These are phyloP conservation scores for Meriones unguiculatus DNA, from an alignment of 2,113 vertebrate genomes.

Conservation along the genomic window DNA sequence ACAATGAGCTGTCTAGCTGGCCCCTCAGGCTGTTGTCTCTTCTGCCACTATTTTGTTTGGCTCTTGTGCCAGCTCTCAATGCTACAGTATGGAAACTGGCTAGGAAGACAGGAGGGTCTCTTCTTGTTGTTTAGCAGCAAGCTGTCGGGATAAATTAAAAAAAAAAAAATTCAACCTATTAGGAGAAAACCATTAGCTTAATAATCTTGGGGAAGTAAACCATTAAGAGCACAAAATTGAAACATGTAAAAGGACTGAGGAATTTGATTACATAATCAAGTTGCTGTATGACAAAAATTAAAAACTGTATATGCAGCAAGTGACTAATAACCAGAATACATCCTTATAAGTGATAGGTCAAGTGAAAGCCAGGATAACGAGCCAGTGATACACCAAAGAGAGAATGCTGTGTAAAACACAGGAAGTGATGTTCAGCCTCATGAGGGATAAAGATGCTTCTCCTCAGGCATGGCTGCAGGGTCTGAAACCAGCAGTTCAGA, in stretches of 20 bases:
- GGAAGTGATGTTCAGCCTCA: neutral
- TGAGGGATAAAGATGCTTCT: neutral
- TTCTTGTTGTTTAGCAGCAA: neutral
- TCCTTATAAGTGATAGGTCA: conserved; percentile 2
- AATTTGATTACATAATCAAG: neutral
- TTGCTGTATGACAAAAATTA: conserved; percentile 12
- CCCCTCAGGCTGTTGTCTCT: neutral
- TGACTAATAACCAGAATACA: neutral
- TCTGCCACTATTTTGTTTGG: neutral
- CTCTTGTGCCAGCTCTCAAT: neutral
- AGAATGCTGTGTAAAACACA: neutral
- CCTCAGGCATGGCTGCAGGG: neutral
- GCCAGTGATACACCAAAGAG: neutral
- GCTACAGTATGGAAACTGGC: neutral
- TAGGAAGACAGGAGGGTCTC: neutral
- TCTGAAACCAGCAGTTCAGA: neutral
- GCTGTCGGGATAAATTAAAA: neutral
- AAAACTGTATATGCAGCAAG: neutral
- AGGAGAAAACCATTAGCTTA: conserved; percentile 12
- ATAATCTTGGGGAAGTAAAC: neutral
- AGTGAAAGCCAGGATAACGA: neutral
- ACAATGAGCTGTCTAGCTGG: neutral
- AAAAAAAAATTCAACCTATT: conserved; percentile 6
- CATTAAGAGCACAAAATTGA: neutral
- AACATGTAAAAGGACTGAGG: neutral